Base-by-base conservation (phyloP, 2,888 invertebrate species). In the Meiosimyza decipiens region DNA sequence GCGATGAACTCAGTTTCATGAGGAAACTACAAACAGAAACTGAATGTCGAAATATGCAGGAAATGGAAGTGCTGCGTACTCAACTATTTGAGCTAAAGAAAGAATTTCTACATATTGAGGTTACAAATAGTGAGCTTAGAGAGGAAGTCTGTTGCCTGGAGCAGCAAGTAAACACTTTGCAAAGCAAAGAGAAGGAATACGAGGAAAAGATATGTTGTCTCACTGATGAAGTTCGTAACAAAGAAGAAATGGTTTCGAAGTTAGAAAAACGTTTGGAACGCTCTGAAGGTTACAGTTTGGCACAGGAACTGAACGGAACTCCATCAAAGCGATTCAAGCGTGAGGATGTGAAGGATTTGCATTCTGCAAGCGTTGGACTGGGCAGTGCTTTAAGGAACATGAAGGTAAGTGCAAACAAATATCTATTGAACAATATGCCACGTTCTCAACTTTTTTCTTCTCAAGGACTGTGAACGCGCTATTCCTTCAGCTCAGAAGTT, bases 111-210 rank as follows among this genome's bases (percentile, higher is more conserved):
- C 91, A 92, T 71, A 87, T 90, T 71, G 92, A 92, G 81, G 91
- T 92, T 60, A 92, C 91, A 47, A 92, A 91, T 78, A 89, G 91
- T 72, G 92, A 92, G 85, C 86, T 93, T 12, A 90, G 89, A 79
- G 92, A 92, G 83, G 92, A 92, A 88, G 92, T 92, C 47, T 89
- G 90, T 84, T 90, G 90, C 78, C 86, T 91, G 80, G 91, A 90
- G 83, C 88, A 89, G 80, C 89, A 90, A 86, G 86, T 91, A 77
- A 86, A 88, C 78, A 89, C 90, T 73, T 84, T 92, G 77, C 88
- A 88, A n/a, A 88, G 89, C 76, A 89, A 88, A 80, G 88, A 89
- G 78, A 88, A 88, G 77, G 89, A 88, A 73, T 89, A 88, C 74
- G 89, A 89, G 71, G 90, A 91, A 75, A 90, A 89, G 76, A 87